Evolutionary conservation across 2,888 invertebrate species (phyloP).

Genomic region (Drosophila infuscata): DNA sequence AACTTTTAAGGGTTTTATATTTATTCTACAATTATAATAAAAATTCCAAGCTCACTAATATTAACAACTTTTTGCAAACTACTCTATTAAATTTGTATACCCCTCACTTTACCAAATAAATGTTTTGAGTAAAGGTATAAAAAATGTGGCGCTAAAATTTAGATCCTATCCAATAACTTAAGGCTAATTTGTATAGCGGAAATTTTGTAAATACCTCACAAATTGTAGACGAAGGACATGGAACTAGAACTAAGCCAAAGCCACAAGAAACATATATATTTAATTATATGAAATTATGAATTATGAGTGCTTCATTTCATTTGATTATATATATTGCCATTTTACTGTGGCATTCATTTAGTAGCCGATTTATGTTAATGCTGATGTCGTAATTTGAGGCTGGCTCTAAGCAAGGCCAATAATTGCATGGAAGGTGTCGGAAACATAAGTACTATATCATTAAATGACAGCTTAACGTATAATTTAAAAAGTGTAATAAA

Average conservation of each 20-base stretch:
- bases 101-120: background rate
- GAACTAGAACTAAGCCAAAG: slow-evolving; percentile 14
- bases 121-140: background rate
- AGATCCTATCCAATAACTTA: slow-evolving; percentile 31
- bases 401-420: slow-evolving; percentile 1
- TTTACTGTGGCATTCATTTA: slow-evolving; percentile 12
- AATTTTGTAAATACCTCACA: slow-evolving; percentile 23
- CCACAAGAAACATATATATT: slow-evolving; percentile 11
- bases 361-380: background rate
- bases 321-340: slow-evolving; percentile 11
- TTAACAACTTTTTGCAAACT: background rate
- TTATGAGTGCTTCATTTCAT: slow-evolving; percentile 38
- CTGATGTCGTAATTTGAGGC: slow-evolving; percentile 23
- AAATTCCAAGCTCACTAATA: background rate
- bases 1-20: too few species aligned
- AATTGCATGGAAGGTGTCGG: slow-evolving; percentile 20
- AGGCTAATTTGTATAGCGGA: slow-evolving; percentile 32
- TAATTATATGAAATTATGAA: slow-evolving; percentile 57
- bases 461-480: background rate
- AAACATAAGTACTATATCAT: background rate
- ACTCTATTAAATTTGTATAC: background rate
- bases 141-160: slow-evolving; percentile 30
- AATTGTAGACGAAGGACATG: slow-evolving; percentile 51
- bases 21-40: background rate
- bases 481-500: slow-evolving; percentile 23